Base-by-base conservation (phyloP, 2,888 invertebrate species). In the Helobdella robusta region DNA sequence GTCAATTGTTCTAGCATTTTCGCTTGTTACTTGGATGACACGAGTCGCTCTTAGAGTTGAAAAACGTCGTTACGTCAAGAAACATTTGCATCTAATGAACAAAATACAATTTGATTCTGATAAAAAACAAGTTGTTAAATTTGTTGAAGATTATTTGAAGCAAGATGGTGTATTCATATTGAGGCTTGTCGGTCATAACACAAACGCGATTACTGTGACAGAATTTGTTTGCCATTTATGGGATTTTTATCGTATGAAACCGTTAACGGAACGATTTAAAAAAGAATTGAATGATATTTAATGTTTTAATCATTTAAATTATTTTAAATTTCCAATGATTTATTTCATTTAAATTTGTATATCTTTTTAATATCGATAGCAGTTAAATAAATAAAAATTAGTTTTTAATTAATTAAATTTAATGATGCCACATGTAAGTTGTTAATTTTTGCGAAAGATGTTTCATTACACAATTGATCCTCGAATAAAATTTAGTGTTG, bases 21-120 rank as follows among this genome's bases (percentile, higher is more conserved):
- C 77, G 71, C 76, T 81, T 65, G 69, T 81, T 67, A 76, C 77
- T 67, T 82, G 82, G 82, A 70, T 76, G 64, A 74, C 72, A 40
- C 50, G 71, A 6, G 61, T 67, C 15, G 20, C 61, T 35, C 68
- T 67, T 58, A n/a, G 48, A 28, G 20, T 48, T 28, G 70, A 72
- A 68, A 66, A 70, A 2, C 59, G 64, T 20, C 48, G 69, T 34
- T 71, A 71, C 69, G 65, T 71, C 62, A 70, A 69, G 66, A 72
- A 72, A 61, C 71, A 72, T 66, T 65, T 71, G 34, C 46, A 50
- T 20, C 67, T 71, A 30, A 69, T 72, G 69, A 68, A 68, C 54
- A 66, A 67, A 56, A 18, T 67, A 11, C 23, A 61, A 8, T 44
- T 20, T 20, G 68, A 68, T 35, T 35, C 58, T 2, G 70, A 69